Conservation (phyloP, 2,113 vertebrate genomes). For the Ariopsis seemanni region DNA sequence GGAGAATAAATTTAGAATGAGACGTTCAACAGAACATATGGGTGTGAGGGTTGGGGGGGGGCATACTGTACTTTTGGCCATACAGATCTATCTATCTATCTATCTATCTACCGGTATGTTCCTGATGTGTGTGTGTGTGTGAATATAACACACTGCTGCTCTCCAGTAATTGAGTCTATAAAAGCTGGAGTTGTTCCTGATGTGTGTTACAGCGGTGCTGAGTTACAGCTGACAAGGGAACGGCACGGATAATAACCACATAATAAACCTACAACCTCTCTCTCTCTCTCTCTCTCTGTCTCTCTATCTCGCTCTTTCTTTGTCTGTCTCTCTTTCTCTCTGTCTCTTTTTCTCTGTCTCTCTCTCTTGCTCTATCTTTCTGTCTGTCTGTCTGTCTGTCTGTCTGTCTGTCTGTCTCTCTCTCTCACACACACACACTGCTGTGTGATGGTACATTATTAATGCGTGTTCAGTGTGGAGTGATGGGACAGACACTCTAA, state of each 20-base stretch:
- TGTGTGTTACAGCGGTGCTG: neutral
- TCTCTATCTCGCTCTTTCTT: too few relatives aligned
- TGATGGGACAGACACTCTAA: slow-evolving; percentile 41
- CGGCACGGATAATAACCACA: neutral
- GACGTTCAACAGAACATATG: too few relatives aligned
- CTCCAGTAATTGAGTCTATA: slow-evolving; percentile 18
- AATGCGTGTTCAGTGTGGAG: slow-evolving; percentile 60
- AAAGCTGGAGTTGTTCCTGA: slow-evolving; percentile 8
- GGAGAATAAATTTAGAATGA: too few relatives aligned
- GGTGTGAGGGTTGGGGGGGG: too few relatives aligned
- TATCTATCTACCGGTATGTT: neutral
- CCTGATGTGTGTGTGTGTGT: neutral
- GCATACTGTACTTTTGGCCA: too few relatives aligned
- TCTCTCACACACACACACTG: slow-evolving; percentile 27
- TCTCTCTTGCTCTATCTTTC: neutral
- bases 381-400: neutral
- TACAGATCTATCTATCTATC: too few relatives aligned
- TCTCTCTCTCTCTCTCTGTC: too few relatives aligned
- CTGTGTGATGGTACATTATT: slow-evolving; percentile 64
- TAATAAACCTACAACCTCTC: slow-evolving; percentile 9
- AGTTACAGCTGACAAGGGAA: neutral
- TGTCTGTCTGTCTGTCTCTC: too few relatives aligned
- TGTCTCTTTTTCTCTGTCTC: neutral
- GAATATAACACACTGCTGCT: neutral
- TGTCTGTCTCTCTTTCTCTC: too few relatives aligned